Evolutionary conservation across 2,113 vertebrate genomes (phyloP), one percentile per base, ranked within the genome.

Genomic region (pig (Sus scrofa)): DNA sequence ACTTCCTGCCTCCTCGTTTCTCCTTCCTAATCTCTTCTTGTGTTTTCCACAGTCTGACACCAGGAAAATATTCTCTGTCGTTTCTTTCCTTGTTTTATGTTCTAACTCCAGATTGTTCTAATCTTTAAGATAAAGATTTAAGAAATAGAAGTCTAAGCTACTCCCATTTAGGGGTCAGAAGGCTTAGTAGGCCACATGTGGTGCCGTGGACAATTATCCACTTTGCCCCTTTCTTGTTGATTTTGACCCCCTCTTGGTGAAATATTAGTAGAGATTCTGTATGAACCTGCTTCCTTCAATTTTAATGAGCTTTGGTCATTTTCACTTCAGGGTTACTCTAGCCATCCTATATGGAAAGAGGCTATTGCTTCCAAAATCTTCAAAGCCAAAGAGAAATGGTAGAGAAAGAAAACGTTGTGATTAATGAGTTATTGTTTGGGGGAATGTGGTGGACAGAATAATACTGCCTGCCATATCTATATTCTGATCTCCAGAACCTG

Each of bases 1-100:
- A 68, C 62, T 89, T 71, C 86, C 92, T 97, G 78, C 75, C 67
- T 96, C 67, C 78, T 1, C 52, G 30, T 97, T 91, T 97, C 86
- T 92, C 52, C 0, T 19, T 92, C 62, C 22, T 52, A 56, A 63
- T 78, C 30, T 90, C 70, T 30, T 88, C 32, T 62, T 89, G 26
- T 88, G 24, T 97, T 89, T 1, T 3, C n/a, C 10, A 12, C 62
- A 73, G 10, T 79, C 27, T 78, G 86, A 39, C 60, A 88, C 15
- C 30, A 82, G 20, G 4, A 94, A 26, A 54, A 52, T 58, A 20
- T 26, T 32, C 86, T 71, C 83, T 34, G 86, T 81, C 82, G 74
- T 93, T 83, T 91, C 58, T 90, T 63, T 52, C 32, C 60, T 87
- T 26, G 37, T 86, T 90, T 94, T 50, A 18, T 54, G 7, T 30